Evolutionary conservation across 2,888 invertebrate genomes (phyloP), one percentile per base, ranked within the genome.

Genomic region (Mythimna vitellina): DNA sequence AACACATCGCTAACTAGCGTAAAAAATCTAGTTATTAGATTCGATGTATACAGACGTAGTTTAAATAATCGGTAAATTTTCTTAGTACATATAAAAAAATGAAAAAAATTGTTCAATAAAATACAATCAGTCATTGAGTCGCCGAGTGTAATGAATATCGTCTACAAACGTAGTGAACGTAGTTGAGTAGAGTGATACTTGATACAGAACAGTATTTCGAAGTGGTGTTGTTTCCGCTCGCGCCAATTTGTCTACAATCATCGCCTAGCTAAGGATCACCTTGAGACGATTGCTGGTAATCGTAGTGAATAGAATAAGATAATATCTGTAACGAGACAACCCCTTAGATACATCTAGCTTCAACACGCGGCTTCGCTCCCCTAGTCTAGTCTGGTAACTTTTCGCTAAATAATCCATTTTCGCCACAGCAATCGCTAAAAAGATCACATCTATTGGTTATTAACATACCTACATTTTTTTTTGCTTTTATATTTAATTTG

Each of bases 221-320:
- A 25, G 35, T 49, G 20, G 69, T 38, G 79, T 65, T 65, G 65
- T 79, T 74, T 74, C 72, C 78, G 79, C 54, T 78, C 61, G 35
- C 38, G 61, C 29, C 54, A 82, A 79, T 70, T 79, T 70, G 66
- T 14, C 61, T 29, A 69, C 78, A 78, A 78, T 79, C 68, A 75
- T 60, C 46, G 66, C 65, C 53, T 78, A 65, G 67, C 73, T 69
- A 58, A 64, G 46, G n/a, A 74, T 74, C 61, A 20, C 60, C 64
- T 78, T 69, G 74, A 69, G 14, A 32, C 73, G 54, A 67, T 69
- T 72, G 69, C 56, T 57, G 58, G 64, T 73, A 70, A 70, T 61
- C 14, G 22, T 61, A 54, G 32, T 70, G 53, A 76, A 73, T 35
- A 78, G 29, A 73, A 73, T 73, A 49, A 46, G 17, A 60, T 67